These are phyloP conservation scores for Propsilocerus akamusi DNA, from an alignment of 1,140 invertebrate species.

Conservation along the genomic window DNA sequence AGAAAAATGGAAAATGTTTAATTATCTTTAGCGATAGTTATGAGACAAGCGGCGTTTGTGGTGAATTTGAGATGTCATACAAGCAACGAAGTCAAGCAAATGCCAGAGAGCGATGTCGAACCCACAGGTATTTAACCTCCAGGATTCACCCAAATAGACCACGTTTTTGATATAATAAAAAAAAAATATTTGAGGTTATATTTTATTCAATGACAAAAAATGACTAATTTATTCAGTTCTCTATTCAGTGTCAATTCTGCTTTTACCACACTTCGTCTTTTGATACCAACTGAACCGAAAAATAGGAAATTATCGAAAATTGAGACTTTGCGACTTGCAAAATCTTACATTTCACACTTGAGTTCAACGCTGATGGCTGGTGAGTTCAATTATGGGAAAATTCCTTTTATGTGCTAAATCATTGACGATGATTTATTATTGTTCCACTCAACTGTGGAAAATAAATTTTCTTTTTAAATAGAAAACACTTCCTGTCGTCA, in stretches of 20 bases:
- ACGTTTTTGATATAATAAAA: too few species aligned
- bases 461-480: constrained; percentile 5
- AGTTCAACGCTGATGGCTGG: constrained; percentile 45
- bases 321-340: constrained; percentile 76
- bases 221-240: too few species aligned
- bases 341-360: constrained; percentile 82
- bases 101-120: too few species aligned
- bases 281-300: constrained; percentile 84
- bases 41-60: background rate
- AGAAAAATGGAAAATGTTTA: background rate
- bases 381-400: constrained; percentile 12
- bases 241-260: constrained; percentile 72
- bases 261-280: constrained; percentile 57
- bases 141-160: too few species aligned
- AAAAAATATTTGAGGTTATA: constrained; percentile 9
- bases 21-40: background rate
- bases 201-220: too few species aligned
- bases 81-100: too few species aligned
- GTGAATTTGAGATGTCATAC: too few species aligned
- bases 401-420: background rate
- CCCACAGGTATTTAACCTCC: too few species aligned
- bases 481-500: constrained; percentile 7
- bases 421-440: background rate
- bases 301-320: constrained; percentile 88
- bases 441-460: background rate